These are phyloP conservation scores for Saguinus midas DNA, from an alignment of 2,113 vertebrate species.

Conservation along the genomic window DNA sequence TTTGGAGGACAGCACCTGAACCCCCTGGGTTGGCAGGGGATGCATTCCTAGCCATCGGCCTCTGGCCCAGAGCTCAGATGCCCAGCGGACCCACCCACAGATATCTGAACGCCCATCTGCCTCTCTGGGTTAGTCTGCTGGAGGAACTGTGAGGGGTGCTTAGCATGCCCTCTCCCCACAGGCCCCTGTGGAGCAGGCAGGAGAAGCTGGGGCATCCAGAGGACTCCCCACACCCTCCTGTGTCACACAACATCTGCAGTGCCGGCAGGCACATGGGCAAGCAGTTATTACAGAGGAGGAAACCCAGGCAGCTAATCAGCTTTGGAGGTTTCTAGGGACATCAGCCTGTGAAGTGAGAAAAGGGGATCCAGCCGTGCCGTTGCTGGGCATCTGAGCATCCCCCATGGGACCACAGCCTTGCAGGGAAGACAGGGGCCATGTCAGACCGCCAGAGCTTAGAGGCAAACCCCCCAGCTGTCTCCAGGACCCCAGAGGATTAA, in stretches of 20 bases:
- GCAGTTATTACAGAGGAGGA: not conserved
- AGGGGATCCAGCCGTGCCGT: not conserved
- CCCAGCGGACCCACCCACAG: not conserved
- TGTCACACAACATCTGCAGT: not conserved
- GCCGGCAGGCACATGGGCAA: not conserved
- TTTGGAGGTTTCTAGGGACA: conserved; percentile 44
- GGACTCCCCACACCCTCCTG: not conserved
- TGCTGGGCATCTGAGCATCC: not conserved
- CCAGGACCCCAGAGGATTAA: conserved; percentile 23
- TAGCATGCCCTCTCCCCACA: not conserved
- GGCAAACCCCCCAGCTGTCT: not conserved
- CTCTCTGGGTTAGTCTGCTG: not conserved
- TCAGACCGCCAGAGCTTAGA: not conserved
- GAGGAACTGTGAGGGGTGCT: not conserved
- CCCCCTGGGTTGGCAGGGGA: not conserved
- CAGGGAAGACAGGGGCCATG: not conserved
- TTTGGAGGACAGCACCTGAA: not conserved
- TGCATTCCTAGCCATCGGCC: not conserved
- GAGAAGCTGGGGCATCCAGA: not conserved
- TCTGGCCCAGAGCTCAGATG: not conserved
- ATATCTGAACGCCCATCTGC: not conserved
- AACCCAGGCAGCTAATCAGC: not conserved
- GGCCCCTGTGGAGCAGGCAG: not conserved
- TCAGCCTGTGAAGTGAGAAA: conserved; percentile 26
- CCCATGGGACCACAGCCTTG: not conserved